phyloP scores from a whole-genome alignment of 2,888 invertebrate species.

The Phrixothrix hirtus region DNA sequence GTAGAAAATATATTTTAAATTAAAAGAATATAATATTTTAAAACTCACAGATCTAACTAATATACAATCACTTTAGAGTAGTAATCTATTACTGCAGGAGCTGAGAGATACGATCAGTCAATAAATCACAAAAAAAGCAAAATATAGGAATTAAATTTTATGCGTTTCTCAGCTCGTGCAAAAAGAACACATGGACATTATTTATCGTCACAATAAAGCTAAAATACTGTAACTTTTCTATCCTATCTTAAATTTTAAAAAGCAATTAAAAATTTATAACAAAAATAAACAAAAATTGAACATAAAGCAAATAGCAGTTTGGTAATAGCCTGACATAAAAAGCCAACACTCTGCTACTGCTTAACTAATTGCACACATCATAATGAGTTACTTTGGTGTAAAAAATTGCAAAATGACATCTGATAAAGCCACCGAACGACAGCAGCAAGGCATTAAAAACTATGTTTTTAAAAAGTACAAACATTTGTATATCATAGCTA shows the following conservation, averaged over 20 bases:
- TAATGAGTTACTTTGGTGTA: constrained; percentile 27
- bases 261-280: neutral
- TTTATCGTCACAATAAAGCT: neutral
- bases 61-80: neutral
- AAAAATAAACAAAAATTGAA: constrained; percentile 5
- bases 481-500: neutral
- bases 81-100: neutral
- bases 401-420: constrained; percentile 16
- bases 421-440: neutral
- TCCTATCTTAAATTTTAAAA: neutral
- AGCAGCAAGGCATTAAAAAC: neutral
- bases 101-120: neutral
- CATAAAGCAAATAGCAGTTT: constrained; percentile 8
- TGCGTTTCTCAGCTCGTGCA: neutral
- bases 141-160: neutral
- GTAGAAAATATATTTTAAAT: neutral
- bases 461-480: neutral
- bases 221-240: neutral
- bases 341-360: constrained; percentile 11
- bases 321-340: neutral
- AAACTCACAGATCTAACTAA: neutral
- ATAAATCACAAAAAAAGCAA: neutral
- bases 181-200: neutral
- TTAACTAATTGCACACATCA: constrained; percentile 30
- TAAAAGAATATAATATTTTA: neutral